Evolutionary conservation across 2,888 invertebrate species (phyloP).

Genomic region (Leptogaster cylindrica): DNA sequence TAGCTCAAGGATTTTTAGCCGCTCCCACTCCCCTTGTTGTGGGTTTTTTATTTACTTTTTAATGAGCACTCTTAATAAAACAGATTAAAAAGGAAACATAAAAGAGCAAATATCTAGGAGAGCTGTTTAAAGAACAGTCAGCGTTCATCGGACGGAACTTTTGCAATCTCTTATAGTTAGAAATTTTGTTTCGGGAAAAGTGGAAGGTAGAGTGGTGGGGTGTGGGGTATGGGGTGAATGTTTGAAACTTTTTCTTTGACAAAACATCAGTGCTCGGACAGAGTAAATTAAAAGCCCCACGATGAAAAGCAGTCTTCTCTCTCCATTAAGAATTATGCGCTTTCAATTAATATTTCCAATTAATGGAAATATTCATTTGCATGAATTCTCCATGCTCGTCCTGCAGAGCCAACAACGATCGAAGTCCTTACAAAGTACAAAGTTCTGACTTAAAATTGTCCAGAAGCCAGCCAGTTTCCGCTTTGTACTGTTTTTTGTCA

Average conservation of each 20-base stretch:
- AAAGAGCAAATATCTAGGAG: constrained; percentile 43
- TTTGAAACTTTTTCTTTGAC: constrained; percentile 44
- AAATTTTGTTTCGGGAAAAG: no score
- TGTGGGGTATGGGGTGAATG: not conserved
- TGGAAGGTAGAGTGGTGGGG: not conserved
- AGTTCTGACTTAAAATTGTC: constrained; percentile 1
- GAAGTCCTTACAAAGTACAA: constrained; percentile 5
- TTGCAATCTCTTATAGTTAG: not conserved
- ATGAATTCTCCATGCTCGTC: not conserved
- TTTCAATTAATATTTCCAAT: constrained; percentile 47
- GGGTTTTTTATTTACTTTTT: constrained; percentile 46
- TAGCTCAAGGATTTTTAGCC: constrained; percentile 26
- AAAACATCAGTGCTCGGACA: constrained; percentile 42
- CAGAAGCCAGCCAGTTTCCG: not conserved
- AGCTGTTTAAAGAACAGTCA: constrained; percentile 35
- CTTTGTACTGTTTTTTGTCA: constrained; percentile 34
- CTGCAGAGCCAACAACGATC: constrained; percentile 8
- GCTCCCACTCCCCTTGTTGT: constrained; percentile 1
- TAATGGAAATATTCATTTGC: constrained; percentile 35
- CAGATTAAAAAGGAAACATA: constrained; percentile 47
- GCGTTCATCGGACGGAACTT: not conserved
- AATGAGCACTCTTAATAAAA: constrained; percentile 47
- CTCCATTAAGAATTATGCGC: constrained; percentile 46
- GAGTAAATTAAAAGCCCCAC: constrained; percentile 42
- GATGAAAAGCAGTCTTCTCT: constrained; percentile 30